Evolutionary conservation across 2,888 invertebrate genomes (phyloP), one percentile per base, ranked within the genome.

Genomic region (Desoria tigrina): DNA sequence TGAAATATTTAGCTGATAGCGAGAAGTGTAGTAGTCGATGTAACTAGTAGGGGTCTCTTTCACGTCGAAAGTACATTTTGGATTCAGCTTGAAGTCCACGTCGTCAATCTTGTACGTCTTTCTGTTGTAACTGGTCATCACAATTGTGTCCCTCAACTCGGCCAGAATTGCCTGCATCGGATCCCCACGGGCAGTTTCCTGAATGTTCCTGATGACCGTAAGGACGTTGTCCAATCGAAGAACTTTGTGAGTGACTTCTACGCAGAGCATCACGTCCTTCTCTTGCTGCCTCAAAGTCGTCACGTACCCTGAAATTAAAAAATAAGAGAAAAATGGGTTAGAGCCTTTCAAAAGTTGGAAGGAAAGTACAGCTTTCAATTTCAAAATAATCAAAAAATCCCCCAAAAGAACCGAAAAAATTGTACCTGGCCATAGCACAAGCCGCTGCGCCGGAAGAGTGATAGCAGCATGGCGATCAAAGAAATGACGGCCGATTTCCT

Each of bases 71-170:
- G 78, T 78, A 39, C 78, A 76, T 23, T 39, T 58, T 0, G 83
- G 82, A 23, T 74, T 79, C 71, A 78, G 78, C 42, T 78, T 77
- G 80, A 81, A 83, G 11, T 79, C 78, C 28, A 84, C 79, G 62
- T 82, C 82, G 74, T 83, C 82, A 18, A 84, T 77, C 39, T 80
- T 76, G 75, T 84, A 83, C 2, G 83, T 81, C 71, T 81, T 81
- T 74, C 83, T 81, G 76, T 84, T 84, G 65, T 68, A 71, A 0
- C 18, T 32, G 16, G 71, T 71, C 66, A 71, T 62, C 26, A 71
- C 71, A 26, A 68, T 79, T 82, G 66, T 62, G 24, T 59, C 62
- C 39, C 24, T 45, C 39, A 68, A 49, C 26, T 63, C 63, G 14
- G n/a, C 32, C 6, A 24, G 56, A 11, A 63, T 53, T 1, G 63